phyloP scores from a whole-genome alignment of 1,140 invertebrate genomes.

The Diachasma alloeum region DNA sequence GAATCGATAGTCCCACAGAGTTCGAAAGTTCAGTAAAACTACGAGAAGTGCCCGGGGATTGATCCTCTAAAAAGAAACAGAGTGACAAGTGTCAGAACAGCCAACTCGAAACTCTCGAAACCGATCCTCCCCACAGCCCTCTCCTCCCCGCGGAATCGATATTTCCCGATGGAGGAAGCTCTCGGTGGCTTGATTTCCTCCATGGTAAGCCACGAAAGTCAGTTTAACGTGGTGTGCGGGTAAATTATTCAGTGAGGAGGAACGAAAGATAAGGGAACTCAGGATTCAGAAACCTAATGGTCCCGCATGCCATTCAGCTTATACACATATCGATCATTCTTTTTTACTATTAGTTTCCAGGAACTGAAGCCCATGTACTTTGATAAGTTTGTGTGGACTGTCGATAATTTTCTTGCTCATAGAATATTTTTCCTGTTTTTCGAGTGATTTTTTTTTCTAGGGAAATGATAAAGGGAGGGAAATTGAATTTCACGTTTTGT shows the following conservation, averaged over 20 bases:
- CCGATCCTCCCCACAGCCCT: background rate
- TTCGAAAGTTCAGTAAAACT: background rate
- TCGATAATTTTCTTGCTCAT: background rate
- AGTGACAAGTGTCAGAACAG: background rate
- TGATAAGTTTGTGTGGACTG: background rate
- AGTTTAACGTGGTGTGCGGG: background rate
- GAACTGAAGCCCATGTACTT: background rate
- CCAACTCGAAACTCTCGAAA: background rate
- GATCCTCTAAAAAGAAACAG: background rate
- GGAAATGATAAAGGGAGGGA: too few species aligned
- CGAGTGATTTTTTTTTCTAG: too few species aligned
- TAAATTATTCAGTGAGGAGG: slow-evolving; percentile 36
- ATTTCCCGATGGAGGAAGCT: background rate
- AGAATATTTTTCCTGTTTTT: too few species aligned
- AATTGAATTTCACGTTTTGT: too few species aligned
- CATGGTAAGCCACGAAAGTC: slow-evolving; percentile 14
- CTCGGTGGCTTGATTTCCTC: slow-evolving; percentile 1
- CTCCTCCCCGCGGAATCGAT: background rate
- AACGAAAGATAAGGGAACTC: slow-evolving; percentile 38
- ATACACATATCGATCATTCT: slow-evolving; percentile 27
- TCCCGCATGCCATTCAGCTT: slow-evolving; percentile 37
- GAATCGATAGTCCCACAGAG: too few species aligned
- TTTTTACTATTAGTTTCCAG: background rate
- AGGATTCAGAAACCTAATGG: slow-evolving; percentile 34
- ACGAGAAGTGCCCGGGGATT: background rate